These are phyloP conservation scores for Drosophila tsacasi DNA, from an alignment of 1,140 invertebrate species.

Conservation along the genomic window DNA sequence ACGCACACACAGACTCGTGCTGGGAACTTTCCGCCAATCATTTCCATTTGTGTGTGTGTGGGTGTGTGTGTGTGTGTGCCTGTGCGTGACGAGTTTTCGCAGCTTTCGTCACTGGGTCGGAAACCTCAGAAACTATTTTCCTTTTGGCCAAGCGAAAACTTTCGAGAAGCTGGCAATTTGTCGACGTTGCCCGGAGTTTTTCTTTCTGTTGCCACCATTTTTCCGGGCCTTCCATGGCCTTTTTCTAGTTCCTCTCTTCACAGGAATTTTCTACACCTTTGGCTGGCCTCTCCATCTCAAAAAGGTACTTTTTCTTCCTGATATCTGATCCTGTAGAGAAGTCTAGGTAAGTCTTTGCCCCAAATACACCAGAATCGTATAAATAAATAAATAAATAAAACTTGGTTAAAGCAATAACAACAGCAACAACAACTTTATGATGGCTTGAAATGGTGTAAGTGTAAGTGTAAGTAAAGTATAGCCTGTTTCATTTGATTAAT, in stretches of 20 bases:
- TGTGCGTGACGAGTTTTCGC: conserved; percentile 12
- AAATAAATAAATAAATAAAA: not conserved
- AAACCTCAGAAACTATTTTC: conserved; percentile 40
- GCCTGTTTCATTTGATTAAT: not conserved
- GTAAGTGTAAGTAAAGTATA: not conserved
- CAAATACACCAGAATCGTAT: not conserved
- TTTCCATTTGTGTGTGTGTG: not conserved
- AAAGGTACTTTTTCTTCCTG: not conserved
- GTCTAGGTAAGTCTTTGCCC: conserved; percentile 32
- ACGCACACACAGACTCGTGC: too few species aligned
- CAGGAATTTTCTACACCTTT: conserved; percentile 38
- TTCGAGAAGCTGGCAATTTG: conserved; percentile 40
- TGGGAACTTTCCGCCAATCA: conserved; percentile 24
- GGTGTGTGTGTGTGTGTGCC: not conserved
- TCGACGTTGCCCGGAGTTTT: conserved; percentile 18
- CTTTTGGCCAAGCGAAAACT: conserved; percentile 17
- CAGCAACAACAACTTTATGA: not conserved
- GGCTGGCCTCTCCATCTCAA: not conserved
- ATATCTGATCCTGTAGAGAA: conserved; percentile 42
- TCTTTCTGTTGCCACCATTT: not conserved
- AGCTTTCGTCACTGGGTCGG: conserved; percentile 29
- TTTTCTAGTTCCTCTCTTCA: not conserved
- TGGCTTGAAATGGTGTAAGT: not conserved
- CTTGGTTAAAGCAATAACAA: not conserved
- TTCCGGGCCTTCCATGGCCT: not conserved